A percentile compares a stretch with the other conserved stretches of the same genome.
Evolutionary conservation across 2,113 vertebrate species (phyloP).

Genomic region (Neolamprologus devosi): DNA sequence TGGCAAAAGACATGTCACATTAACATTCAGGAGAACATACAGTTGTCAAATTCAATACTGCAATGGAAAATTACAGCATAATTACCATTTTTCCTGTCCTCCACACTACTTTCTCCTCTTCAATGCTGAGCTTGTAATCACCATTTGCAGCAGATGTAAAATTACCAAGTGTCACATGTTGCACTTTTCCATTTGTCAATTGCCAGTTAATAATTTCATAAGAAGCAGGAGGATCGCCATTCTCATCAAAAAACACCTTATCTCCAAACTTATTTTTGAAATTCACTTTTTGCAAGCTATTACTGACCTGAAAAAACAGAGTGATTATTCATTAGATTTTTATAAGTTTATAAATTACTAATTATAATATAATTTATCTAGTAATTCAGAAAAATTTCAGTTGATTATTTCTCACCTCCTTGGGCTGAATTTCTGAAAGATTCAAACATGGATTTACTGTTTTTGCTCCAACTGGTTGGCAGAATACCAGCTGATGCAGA

Average conservation of each 20-base stretch:
- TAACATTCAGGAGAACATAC: not conserved
- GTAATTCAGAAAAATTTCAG: not conserved
- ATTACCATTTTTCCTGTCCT: slow-evolving; percentile 51
- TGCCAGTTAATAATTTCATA: slow-evolving; percentile 68
- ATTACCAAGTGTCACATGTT: slow-evolving; percentile 66
- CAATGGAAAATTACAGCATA: not conserved
- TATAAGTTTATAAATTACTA: not conserved
- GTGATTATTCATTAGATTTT: not conserved
- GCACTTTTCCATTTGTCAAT: slow-evolving; percentile 57
- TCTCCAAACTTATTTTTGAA: slow-evolving; percentile 65
- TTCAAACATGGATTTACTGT: slow-evolving; percentile 37
- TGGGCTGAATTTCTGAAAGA: slow-evolving; percentile 50
- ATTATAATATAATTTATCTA: not conserved
- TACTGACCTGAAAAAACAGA: slow-evolving; percentile 43
- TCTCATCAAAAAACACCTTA: slow-evolving; percentile 63
- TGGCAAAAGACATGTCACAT: not conserved
- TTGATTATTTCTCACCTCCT: slow-evolving; percentile 38
- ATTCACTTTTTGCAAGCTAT: slow-evolving; percentile 50
- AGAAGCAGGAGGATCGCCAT: slow-evolving; percentile 23
- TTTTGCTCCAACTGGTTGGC: slow-evolving; percentile 18
- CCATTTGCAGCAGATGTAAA: slow-evolving; percentile 37
- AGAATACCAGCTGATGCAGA: slow-evolving; percentile 63
- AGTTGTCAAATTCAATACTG: not conserved
- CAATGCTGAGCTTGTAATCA: slow-evolving; percentile 51
- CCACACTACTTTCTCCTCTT: slow-evolving; percentile 60